These are phyloP conservation scores for Muscicapa striata DNA, from an alignment of 2,797 vertebrate genomes.

Conservation along the genomic window DNA sequence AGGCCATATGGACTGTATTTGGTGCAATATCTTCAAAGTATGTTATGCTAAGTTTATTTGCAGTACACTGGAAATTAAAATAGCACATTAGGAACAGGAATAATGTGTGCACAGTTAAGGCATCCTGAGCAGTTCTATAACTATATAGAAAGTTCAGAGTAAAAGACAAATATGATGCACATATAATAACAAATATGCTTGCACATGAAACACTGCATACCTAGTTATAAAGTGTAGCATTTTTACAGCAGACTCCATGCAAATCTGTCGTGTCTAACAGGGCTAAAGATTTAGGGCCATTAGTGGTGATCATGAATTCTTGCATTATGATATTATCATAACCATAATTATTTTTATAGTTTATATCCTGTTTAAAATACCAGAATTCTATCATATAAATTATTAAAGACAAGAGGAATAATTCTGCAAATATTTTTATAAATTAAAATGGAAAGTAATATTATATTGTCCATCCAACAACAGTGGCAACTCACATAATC, in stretches of 20 bases:
- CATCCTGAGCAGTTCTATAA: background rate
- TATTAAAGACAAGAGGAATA: background rate
- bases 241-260: background rate
- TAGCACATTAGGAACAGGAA: background rate
- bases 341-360: background rate
- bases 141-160: background rate
- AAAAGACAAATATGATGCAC: background rate
- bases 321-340: background rate
- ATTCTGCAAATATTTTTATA: background rate
- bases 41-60: rapidly evolving
- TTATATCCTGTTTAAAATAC: background rate
- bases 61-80: slow-evolving; percentile 49
- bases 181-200: background rate
- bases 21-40: slow-evolving; percentile 82
- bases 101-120: background rate
- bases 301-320: background rate
- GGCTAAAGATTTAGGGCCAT: background rate
- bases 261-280: background rate
- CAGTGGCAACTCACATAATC: slow-evolving; percentile 53
- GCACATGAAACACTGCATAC: background rate
- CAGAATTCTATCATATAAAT: background rate
- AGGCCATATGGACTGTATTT: slow-evolving; percentile 89
- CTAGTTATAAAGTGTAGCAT: background rate
- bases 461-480: background rate
- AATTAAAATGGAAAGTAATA: background rate